Evolutionary conservation across 2,888 invertebrate species (phyloP).

Genomic region (Napeogenes inachia): DNA sequence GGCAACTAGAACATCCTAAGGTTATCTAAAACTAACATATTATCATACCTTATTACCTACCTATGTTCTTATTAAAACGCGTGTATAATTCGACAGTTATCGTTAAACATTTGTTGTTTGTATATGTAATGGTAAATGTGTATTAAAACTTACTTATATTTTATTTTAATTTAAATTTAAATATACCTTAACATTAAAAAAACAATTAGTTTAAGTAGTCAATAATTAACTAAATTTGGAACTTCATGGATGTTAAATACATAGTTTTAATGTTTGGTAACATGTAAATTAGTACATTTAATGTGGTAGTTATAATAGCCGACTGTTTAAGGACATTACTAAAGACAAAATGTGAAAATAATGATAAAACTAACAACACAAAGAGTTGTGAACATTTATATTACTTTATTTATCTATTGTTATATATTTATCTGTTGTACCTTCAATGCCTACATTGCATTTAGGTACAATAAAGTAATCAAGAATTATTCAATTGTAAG

Average conservation of each 20-base stretch:
- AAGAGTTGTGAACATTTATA: neutral
- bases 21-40: too few relatives aligned
- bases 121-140: too few relatives aligned
- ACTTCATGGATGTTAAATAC: constrained; percentile 6
- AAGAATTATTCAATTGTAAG: too few relatives aligned
- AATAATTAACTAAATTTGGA: neutral
- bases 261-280: constrained; percentile 2
- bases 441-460: too few relatives aligned
- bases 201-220: constrained; percentile 8
- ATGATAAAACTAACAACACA: neutral
- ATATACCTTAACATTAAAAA: neutral
- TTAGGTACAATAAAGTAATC: too few relatives aligned
- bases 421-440: neutral
- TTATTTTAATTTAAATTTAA: too few relatives aligned
- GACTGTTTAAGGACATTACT: constrained; percentile 16
- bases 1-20: too few relatives aligned
- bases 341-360: constrained; percentile 9
- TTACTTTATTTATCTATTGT: neutral
- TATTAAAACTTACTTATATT: too few relatives aligned
- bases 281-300: constrained; percentile 16
- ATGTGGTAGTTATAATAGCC: constrained; percentile 11
- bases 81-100: too few relatives aligned
- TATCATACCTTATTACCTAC: too few relatives aligned
- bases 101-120: too few relatives aligned
- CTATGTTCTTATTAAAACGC: too few relatives aligned